Evolutionary conservation across 1,140 invertebrate species (phyloP).

Genomic region (Nixonia krombeini): DNA sequence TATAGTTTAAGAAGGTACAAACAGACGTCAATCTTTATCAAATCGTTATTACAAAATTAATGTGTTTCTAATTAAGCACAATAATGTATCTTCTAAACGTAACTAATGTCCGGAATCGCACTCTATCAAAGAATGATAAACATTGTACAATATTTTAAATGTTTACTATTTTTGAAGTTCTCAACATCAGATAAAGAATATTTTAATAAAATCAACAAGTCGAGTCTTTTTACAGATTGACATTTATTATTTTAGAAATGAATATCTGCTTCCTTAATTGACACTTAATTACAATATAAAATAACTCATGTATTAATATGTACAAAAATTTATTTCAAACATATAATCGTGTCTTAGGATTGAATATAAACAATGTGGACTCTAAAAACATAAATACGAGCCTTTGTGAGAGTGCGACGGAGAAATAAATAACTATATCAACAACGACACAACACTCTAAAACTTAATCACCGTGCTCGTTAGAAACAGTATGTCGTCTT

Average conservation of each 20-base stretch:
- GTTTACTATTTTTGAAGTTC: too few species aligned
- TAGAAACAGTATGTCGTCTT: conserved; percentile 9
- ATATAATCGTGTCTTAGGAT: too few species aligned
- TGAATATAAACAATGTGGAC: too few species aligned
- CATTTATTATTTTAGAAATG: too few species aligned
- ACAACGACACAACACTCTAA: conserved; percentile 43
- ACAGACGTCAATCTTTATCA: conserved; percentile 59
- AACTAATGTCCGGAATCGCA: conserved; percentile 26
- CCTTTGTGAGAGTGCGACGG: conserved; percentile 33
- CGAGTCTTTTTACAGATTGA: neutral
- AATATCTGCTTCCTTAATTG: too few species aligned
- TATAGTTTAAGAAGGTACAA: conserved; percentile 42
- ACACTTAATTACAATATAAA: neutral
- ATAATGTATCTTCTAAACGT: conserved; percentile 29
- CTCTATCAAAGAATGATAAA: conserved; percentile 27
- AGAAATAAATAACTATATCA: conserved; percentile 54
- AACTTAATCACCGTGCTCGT: conserved; percentile 32
- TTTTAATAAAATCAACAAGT: too few species aligned
- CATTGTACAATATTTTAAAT: too few species aligned
- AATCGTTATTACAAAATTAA: conserved; percentile 40
- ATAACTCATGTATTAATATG: conserved; percentile 10
- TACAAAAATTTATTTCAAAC: conserved; percentile 17
- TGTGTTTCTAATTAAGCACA: conserved; percentile 42
- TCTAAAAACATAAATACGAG: too few species aligned
- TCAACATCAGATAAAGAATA: neutral